A percentile compares a stretch with the other conserved stretches of the same genome.
Conservation (phyloP, 2,113 vertebrate genomes). For the Silurus meridionalis region DNA sequence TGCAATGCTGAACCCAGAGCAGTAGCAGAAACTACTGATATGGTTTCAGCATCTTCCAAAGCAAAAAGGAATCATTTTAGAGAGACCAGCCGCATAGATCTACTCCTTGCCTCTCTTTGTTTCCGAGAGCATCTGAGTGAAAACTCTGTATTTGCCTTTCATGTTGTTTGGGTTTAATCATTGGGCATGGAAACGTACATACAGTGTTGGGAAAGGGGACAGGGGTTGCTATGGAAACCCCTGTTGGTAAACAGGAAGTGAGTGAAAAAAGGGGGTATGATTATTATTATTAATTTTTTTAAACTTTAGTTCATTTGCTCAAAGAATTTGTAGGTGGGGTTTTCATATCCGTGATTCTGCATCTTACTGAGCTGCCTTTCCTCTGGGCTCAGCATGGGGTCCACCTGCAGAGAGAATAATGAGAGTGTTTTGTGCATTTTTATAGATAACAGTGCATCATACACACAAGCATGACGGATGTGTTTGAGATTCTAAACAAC, state of each 20-base stretch:
- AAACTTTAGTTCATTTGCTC: constrained; percentile 81
- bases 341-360: constrained; percentile 84
- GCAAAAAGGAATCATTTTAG: neutral
- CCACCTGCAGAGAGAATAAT: constrained; percentile 68
- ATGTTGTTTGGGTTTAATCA: constrained; percentile 39
- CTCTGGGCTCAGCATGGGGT: constrained; percentile 80
- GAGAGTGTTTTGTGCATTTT: neutral
- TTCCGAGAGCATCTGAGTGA: constrained; percentile 38
- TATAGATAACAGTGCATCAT: neutral
- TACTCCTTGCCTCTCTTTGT: constrained; percentile 24
- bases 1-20: constrained; percentile 5
- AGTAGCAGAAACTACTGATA: constrained; percentile 12
- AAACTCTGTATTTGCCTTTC: constrained; percentile 45
- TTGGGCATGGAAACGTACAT: constrained; percentile 48
- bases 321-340: constrained; percentile 85
- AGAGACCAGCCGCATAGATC: constrained; percentile 1
- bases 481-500: neutral
- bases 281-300: constrained; percentile 58
- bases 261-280: constrained; percentile 36
- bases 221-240: constrained; percentile 45
- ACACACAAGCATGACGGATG: neutral
- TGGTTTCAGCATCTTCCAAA: constrained; percentile 16
- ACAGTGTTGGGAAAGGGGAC: constrained; percentile 47
- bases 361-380: constrained; percentile 83
- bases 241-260: constrained; percentile 40